A percentile compares a stretch with the other conserved stretches of the same genome.
phyloP scores from a whole-genome alignment of 1,140 invertebrate genomes.

The Bicyclus anynana region DNA sequence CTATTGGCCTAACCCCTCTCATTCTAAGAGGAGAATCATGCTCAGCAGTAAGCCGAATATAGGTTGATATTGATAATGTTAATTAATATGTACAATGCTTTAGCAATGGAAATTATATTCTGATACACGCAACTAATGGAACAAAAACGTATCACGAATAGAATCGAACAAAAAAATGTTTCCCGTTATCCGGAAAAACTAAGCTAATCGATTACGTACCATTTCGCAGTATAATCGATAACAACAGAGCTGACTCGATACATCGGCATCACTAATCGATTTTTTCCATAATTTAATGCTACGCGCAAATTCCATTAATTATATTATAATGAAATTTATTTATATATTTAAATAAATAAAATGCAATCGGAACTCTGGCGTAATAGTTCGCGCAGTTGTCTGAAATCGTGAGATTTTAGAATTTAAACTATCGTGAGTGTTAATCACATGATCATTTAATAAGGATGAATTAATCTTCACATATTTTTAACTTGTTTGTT shows the following conservation, averaged over 20 bases:
- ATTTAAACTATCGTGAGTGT: too few relatives aligned
- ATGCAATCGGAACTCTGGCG: background rate
- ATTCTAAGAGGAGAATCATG: too few relatives aligned
- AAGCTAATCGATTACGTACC: background rate
- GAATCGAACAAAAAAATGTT: background rate
- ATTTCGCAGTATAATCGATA: constrained; percentile 24
- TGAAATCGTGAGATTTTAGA: background rate
- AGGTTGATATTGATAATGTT: too few relatives aligned
- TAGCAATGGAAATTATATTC: too few relatives aligned
- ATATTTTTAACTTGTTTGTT: too few relatives aligned
- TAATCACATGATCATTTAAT: too few relatives aligned
- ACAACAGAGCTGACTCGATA: constrained; percentile 16
- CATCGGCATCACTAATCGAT: constrained; percentile 23
- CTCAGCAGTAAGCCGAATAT: too few relatives aligned
- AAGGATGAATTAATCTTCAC: too few relatives aligned
- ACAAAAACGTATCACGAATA: background rate
- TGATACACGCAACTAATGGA: background rate
- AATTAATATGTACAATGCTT: too few relatives aligned
- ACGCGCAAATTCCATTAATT: background rate
- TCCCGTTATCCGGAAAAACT: background rate
- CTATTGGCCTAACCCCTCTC: too few relatives aligned
- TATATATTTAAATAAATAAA: background rate
- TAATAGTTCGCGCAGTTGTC: background rate
- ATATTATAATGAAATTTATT: background rate
- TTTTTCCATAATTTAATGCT: constrained; percentile 13